Evolutionary conservation across 2,113 vertebrate species (phyloP).

Genomic region (Ifrita kowaldi): DNA sequence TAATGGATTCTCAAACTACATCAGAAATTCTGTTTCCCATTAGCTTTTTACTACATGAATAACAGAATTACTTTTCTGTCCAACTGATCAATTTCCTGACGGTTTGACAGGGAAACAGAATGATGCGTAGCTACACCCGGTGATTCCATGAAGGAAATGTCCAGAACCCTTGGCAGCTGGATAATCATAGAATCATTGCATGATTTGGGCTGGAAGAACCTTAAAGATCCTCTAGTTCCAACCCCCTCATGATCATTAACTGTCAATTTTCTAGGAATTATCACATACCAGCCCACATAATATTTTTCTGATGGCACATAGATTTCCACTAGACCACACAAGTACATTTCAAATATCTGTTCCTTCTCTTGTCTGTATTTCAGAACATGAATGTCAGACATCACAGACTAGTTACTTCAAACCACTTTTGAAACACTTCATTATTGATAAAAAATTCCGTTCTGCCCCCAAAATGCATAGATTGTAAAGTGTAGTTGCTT

Average conservation of each 20-base stretch:
- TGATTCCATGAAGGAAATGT: neutral
- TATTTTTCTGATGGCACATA: neutral
- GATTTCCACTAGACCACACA: neutral
- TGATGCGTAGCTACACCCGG: neutral
- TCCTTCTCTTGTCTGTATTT: neutral
- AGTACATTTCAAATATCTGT: neutral
- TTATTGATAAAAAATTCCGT: neutral
- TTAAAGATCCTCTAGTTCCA: neutral
- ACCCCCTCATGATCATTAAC: neutral
- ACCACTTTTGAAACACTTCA: neutral
- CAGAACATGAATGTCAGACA: neutral
- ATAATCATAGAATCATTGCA: neutral
- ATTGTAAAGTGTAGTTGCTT: neutral
- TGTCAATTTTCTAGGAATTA: neutral
- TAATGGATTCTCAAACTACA: neutral
- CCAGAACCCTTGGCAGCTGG: neutral
- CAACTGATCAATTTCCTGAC: neutral
- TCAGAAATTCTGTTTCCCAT: slow-evolving; percentile 4
- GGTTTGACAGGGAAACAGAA: neutral
- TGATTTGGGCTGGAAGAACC: neutral
- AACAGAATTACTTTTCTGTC: slow-evolving; percentile 26
- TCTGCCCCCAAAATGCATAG: neutral
- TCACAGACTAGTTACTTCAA: neutral
- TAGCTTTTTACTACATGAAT: neutral
- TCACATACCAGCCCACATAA: neutral